Conservation (phyloP, 2,797 vertebrate species). For the Sebastes aleutianus region DNA sequence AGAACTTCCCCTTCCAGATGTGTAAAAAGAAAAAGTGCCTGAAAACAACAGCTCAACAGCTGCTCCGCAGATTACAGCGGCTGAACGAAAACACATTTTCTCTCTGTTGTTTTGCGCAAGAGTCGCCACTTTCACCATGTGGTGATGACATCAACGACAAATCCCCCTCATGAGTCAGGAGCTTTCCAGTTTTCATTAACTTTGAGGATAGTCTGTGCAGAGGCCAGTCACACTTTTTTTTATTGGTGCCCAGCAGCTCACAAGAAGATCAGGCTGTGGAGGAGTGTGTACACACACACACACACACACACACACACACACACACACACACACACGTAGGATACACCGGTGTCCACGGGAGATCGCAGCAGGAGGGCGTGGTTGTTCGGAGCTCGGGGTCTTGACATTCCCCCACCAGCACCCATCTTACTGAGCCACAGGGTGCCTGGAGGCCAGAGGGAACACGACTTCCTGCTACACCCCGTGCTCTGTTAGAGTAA, state of each 20-base stretch:
- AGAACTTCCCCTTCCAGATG: slow-evolving; percentile 18
- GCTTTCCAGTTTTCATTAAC: slow-evolving; percentile 58
- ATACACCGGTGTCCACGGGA: neutral
- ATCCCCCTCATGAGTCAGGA: slow-evolving; percentile 43
- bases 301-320: too few species aligned
- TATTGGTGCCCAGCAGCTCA: neutral
- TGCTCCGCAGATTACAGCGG: slow-evolving; percentile 62
- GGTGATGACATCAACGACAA: slow-evolving; percentile 54
- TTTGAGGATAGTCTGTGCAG: neutral
- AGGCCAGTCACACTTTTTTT: neutral
- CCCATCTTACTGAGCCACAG: slow-evolving; percentile 30
- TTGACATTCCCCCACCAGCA: neutral
- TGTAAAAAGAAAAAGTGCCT: slow-evolving; percentile 15
- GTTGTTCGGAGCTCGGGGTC: neutral
- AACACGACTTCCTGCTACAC: slow-evolving; percentile 50
- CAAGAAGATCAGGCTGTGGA: neutral
- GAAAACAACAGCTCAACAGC: slow-evolving; percentile 65
- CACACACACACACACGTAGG: neutral
- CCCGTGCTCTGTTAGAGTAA: slow-evolving; percentile 45
- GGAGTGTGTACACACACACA: neutral
- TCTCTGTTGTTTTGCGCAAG: slow-evolving; percentile 43
- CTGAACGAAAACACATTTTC: slow-evolving; percentile 62
- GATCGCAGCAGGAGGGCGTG: neutral
- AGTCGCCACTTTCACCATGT: slow-evolving; percentile 43
- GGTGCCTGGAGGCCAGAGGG: slow-evolving; percentile 53